Percentiles rank a stretch among this genome's conserved stretches.
These are phyloP conservation scores for Columba janthina DNA, from an alignment of 2,113 vertebrate species.

Conservation along the genomic window DNA sequence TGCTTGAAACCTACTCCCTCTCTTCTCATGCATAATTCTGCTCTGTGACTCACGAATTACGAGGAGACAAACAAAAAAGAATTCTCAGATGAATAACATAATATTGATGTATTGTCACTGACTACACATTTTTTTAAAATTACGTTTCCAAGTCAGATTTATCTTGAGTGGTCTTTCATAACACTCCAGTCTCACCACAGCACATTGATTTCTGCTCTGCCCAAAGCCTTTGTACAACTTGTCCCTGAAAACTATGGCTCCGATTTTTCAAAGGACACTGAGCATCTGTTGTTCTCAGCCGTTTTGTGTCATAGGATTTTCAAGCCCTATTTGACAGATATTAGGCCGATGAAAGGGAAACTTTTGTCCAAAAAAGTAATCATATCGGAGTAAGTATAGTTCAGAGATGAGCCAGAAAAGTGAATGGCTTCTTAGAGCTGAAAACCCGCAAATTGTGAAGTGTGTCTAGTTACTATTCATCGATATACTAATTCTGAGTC, in stretches of 20 bases:
- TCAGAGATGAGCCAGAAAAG: not conserved
- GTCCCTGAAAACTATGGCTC: not conserved
- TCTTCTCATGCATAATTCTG: not conserved
- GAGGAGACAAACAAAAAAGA: not conserved
- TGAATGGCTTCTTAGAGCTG: not conserved
- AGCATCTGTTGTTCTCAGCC: not conserved
- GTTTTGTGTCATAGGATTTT: not conserved
- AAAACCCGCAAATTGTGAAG: not conserved
- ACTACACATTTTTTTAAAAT: not conserved
- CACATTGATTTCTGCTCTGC: not conserved
- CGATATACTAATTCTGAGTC: not conserved
- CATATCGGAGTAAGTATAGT: not conserved
- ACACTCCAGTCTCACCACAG: rapidly evolving
- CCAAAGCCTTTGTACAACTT: not conserved
- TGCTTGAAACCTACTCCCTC: not conserved
- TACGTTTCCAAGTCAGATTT: not conserved
- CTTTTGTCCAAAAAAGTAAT: not conserved
- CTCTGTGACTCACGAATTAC: rapidly evolving
- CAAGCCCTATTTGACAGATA: not conserved
- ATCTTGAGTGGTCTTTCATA: not conserved
- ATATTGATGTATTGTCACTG: not conserved
- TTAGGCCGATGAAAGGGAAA: not conserved
- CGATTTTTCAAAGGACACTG: not conserved
- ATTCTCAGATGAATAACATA: not conserved
- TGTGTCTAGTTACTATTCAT: not conserved